Evolutionary conservation across 2,888 invertebrate genomes (phyloP).

Genomic region (Sphaeridia pumilis): DNA sequence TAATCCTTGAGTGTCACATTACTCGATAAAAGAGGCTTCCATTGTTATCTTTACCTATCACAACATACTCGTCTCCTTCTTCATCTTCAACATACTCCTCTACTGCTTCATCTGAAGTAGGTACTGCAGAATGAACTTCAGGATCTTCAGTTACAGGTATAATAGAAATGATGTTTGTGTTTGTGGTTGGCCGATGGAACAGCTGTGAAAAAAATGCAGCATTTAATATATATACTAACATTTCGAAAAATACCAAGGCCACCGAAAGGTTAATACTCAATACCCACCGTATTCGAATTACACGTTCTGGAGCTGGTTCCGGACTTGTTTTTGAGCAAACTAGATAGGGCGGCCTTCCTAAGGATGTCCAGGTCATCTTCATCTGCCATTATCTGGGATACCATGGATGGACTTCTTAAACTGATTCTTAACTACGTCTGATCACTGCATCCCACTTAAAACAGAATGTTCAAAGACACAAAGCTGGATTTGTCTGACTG

Average conservation of each 20-base stretch:
- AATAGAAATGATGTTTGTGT: slow-evolving; percentile 19
- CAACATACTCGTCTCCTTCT: slow-evolving; percentile 20
- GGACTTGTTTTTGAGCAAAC: slow-evolving; percentile 22
- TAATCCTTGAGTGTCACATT: background rate
- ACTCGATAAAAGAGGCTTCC: too few relatives aligned
- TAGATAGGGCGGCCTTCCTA: slow-evolving; percentile 25
- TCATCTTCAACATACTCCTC: background rate
- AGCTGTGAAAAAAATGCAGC: slow-evolving; percentile 3
- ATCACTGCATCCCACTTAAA: too few relatives aligned
- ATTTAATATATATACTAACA: background rate
- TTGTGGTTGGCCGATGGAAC: slow-evolving; percentile 15
- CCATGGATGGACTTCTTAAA: too few relatives aligned
- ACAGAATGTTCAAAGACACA: too few relatives aligned
- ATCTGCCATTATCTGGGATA: slow-evolving; percentile 8
- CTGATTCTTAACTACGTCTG: too few relatives aligned
- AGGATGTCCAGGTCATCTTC: slow-evolving; percentile 28
- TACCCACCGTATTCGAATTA: slow-evolving; percentile 19
- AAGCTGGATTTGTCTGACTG: too few relatives aligned
- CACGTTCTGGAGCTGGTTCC: slow-evolving; percentile 9
- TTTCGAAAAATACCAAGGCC: background rate
- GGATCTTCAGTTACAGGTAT: slow-evolving; percentile 12
- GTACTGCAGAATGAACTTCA: background rate
- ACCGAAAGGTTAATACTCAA: background rate
- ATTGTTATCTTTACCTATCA: slow-evolving; percentile 24
- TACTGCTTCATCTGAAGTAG: background rate